Evolutionary conservation across 2,888 invertebrate species (phyloP).

Genomic region (Cheilosia impressa): DNA sequence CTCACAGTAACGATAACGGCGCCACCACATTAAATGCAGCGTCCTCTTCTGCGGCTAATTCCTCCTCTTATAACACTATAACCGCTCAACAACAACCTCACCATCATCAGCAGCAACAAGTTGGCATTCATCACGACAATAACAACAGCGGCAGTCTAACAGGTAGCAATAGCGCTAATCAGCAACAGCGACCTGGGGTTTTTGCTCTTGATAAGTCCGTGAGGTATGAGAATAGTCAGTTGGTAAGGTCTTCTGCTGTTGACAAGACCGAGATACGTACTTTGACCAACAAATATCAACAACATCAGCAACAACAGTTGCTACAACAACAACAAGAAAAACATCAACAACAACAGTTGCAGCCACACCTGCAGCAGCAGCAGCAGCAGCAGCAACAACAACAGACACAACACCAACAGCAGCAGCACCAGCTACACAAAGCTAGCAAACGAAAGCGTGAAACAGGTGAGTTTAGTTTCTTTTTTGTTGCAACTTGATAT

Average conservation of each 20-base stretch:
- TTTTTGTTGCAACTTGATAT: neutral
- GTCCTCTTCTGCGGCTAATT: constrained; percentile 46
- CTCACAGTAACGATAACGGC: constrained; percentile 56
- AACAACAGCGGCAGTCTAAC: constrained; percentile 42
- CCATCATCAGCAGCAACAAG: constrained; percentile 46
- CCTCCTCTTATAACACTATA: constrained; percentile 52
- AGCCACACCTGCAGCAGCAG: constrained; percentile 33
- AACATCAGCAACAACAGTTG: constrained; percentile 67
- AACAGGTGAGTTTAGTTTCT: constrained; percentile 76
- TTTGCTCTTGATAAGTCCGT: constrained; percentile 65
- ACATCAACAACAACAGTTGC: constrained; percentile 52
- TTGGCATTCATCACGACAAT: constrained; percentile 56
- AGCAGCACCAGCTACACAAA: constrained; percentile 75
- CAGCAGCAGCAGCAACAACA: constrained; percentile 66
- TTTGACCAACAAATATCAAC: constrained; percentile 76
- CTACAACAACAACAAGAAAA: constrained; percentile 64
- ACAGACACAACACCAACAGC: constrained; percentile 8
- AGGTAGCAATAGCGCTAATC: constrained; percentile 56
- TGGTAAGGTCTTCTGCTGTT: constrained; percentile 55
- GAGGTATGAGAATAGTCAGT: constrained; percentile 63
- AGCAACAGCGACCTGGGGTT: constrained; percentile 71
- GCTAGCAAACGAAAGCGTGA: constrained; percentile 78
- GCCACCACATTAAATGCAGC: constrained; percentile 56
- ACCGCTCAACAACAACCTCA: neutral
- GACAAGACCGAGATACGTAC: constrained; percentile 52